Percentiles rank a stretch among this genome's conserved stretches.
Conservation (phyloP, 1,140 invertebrate species). For the Colletes latitarsis region DNA sequence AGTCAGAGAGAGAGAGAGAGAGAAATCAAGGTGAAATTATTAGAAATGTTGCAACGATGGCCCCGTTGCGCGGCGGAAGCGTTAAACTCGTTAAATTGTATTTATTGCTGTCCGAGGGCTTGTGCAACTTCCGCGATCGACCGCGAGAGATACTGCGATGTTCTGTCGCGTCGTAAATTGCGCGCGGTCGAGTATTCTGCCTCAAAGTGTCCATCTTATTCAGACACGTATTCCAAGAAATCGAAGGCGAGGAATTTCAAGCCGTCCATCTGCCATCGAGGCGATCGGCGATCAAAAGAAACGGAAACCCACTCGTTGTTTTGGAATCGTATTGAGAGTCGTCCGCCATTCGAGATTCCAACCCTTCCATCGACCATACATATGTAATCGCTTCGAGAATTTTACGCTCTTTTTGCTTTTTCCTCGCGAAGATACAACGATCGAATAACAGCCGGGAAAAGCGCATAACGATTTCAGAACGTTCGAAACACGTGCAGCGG, state of each 20-base stretch:
- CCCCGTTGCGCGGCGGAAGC: slow-evolving; percentile 10
- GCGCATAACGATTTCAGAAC: background rate
- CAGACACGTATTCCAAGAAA: background rate
- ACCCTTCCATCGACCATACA: too few species aligned
- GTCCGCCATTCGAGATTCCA: too few species aligned
- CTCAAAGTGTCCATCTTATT: background rate
- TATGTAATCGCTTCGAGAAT: too few species aligned
- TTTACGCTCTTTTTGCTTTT: too few species aligned
- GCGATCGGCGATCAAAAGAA: background rate
- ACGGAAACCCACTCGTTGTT: background rate
- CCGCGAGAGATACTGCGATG: background rate
- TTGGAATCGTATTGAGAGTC: background rate
- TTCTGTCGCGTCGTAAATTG: slow-evolving; percentile 12
- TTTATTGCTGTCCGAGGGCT: slow-evolving; percentile 17
- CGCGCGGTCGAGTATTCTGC: background rate
- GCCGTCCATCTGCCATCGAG: background rate
- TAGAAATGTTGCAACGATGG: background rate
- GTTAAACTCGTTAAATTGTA: slow-evolving; percentile 26
- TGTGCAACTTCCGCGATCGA: slow-evolving; percentile 23
- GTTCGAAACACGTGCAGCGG: background rate
- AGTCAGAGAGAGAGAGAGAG: background rate
- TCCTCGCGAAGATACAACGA: too few species aligned
- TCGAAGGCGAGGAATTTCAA: background rate
- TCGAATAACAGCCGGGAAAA: too few species aligned
- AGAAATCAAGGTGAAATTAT: background rate